Conservation (phyloP, 1,140 invertebrate species). For the Monochamus saltuarius region DNA sequence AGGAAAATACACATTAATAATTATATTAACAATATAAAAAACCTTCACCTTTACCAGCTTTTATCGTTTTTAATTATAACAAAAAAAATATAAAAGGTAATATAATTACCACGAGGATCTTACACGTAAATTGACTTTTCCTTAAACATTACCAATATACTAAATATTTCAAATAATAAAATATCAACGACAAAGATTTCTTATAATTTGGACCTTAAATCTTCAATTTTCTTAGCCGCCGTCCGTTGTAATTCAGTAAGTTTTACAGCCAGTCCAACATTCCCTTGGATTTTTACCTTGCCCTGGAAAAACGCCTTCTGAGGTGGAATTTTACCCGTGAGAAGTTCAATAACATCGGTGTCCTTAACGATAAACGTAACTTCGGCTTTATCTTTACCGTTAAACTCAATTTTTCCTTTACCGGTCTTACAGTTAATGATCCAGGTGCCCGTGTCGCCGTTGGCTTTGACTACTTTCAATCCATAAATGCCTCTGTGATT, state of each 20-base stretch:
- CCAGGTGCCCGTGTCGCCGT: slow-evolving; percentile 80
- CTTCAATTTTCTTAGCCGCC: slow-evolving; percentile 70
- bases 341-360: slow-evolving; percentile 80
- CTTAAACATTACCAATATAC: neutral
- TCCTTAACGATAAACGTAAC: slow-evolving; percentile 88
- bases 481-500: slow-evolving; percentile 85
- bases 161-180: slow-evolving; percentile 1
- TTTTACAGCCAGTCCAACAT: slow-evolving; percentile 95
- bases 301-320: slow-evolving; percentile 98
- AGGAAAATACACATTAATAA: too few relatives aligned
- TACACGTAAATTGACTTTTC: too few relatives aligned
- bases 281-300: slow-evolving; percentile 93
- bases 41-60: too few relatives aligned
- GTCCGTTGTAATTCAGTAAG: slow-evolving; percentile 80
- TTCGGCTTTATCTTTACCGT: slow-evolving; percentile 85
- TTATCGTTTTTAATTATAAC: neutral
- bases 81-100: neutral
- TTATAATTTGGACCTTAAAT: slow-evolving; percentile 75
- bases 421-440: slow-evolving; percentile 87
- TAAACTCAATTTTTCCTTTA: slow-evolving; percentile 79
- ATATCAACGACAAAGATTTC: slow-evolving; percentile 16
- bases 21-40: too few relatives aligned
- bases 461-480: slow-evolving; percentile 76
- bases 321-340: slow-evolving; percentile 87
- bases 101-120: neutral